A percentile compares a stretch with the other conserved stretches of the same genome.
Evolutionary conservation across 2,113 vertebrate genomes (phyloP).

Genomic region (Leptobrachium leishanense): DNA sequence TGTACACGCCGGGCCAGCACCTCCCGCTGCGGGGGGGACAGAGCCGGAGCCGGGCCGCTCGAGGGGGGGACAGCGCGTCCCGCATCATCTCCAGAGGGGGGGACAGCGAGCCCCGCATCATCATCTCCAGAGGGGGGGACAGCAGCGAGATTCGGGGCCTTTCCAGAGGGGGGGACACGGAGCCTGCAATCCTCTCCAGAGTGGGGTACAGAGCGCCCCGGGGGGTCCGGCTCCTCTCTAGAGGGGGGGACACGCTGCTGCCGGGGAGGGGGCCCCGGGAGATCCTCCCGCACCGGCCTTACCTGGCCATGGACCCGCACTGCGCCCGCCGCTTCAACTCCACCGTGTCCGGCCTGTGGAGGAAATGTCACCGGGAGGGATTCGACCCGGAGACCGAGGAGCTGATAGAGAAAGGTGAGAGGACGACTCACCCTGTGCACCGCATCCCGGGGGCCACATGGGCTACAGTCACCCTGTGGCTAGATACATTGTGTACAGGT

Average conservation of each 20-base stretch:
- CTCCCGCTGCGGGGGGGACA: conserved; percentile 75
- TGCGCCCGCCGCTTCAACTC: conserved; percentile 87
- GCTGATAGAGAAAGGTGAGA: conserved; percentile 81
- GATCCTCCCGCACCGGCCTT: conserved; percentile 64
- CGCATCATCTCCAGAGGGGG: too few relatives aligned
- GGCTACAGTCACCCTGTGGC: neutral
- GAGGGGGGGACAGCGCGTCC: neutral
- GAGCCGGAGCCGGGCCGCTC: neutral
- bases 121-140: too few relatives aligned
- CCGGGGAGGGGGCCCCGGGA: conserved; percentile 31
- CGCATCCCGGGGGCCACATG: neutral
- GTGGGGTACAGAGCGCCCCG: neutral
- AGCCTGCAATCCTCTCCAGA: too few relatives aligned
- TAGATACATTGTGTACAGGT: too few relatives aligned
- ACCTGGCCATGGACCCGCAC: conserved; percentile 77
- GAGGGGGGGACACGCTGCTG: neutral
- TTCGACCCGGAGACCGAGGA: conserved; percentile 87
- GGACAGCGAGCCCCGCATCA: too few relatives aligned
- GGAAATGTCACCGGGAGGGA: conserved; percentile 82
- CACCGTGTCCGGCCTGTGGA: conserved; percentile 84
- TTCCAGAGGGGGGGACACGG: too few relatives aligned
- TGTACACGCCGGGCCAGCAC: conserved; percentile 83
- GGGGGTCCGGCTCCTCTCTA: conserved; percentile 25
- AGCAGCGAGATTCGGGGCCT: too few relatives aligned
- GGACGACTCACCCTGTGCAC: neutral